Percentiles rank a stretch among this genome's conserved stretches.
Evolutionary conservation across 1,140 invertebrate genomes (phyloP).

Genomic region (Microvelia longipes): DNA sequence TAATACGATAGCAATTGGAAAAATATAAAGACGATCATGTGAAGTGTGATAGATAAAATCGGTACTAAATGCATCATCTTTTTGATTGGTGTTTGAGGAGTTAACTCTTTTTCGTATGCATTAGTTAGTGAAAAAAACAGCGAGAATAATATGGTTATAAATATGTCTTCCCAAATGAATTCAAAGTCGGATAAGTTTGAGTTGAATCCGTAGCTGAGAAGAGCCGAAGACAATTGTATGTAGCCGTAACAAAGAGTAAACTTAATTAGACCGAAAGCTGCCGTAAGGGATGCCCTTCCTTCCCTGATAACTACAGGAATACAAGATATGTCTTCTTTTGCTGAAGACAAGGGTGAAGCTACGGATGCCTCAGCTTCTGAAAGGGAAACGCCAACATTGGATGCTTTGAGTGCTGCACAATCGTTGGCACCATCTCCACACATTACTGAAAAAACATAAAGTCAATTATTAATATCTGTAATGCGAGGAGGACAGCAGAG

Average conservation of each 20-base stretch:
- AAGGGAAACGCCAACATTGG: conserved; percentile 87
- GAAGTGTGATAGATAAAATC: background rate
- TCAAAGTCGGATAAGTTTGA: conserved; percentile 66
- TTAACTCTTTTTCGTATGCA: conserved; percentile 49
- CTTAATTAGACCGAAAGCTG: conserved; percentile 94
- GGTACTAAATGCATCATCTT: background rate
- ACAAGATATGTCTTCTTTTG: conserved; percentile 72
- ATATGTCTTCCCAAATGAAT: conserved; percentile 71
- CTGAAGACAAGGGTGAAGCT: conserved; percentile 91
- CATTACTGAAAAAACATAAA: conserved; percentile 63
- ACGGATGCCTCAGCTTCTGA: conserved; percentile 93
- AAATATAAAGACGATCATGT: background rate
- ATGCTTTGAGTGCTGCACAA: conserved; percentile 84
- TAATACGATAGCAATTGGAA: background rate
- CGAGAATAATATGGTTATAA: conserved; percentile 61
- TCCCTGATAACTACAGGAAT: conserved; percentile 77
- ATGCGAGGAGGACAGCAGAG: too few species aligned
- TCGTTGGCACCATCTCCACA: conserved; percentile 97
- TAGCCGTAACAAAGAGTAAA: conserved; percentile 63
- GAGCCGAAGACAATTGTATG: conserved; percentile 74
- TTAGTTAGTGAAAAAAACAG: conserved; percentile 68
- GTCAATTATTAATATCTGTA: too few species aligned
- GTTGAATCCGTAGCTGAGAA: conserved; percentile 73
- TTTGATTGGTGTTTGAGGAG: conserved; percentile 40
- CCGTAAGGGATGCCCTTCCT: conserved; percentile 84